These are phyloP conservation scores for Iguana delicatissima DNA, from an alignment of 2,797 vertebrate species.

Conservation along the genomic window DNA sequence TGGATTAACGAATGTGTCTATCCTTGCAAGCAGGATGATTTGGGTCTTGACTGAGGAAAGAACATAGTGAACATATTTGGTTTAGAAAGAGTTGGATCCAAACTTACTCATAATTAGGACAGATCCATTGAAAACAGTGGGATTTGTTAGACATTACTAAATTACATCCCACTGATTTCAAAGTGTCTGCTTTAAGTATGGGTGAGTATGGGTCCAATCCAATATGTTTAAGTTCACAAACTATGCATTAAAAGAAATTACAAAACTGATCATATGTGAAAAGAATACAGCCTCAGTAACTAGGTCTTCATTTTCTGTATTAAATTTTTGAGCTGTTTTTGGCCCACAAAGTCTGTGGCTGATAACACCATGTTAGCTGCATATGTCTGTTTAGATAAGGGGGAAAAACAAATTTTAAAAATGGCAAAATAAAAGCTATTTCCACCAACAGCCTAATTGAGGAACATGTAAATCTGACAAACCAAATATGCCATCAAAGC, in stretches of 20 bases:
- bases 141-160: not conserved
- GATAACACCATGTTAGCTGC: slow-evolving; percentile 15
- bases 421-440: slow-evolving; percentile 47
- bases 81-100: not conserved
- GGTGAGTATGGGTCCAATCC: not conserved
- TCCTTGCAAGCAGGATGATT: not conserved
- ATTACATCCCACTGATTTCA: no score
- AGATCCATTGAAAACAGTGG: not conserved
- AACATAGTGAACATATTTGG: not conserved
- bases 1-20: not conserved
- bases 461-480: slow-evolving; percentile 20
- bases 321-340: not conserved
- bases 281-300: not conserved
- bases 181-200: not conserved
- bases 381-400: slow-evolving; percentile 47
- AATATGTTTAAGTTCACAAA: not conserved
- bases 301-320: not conserved
- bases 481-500: slow-evolving; percentile 32
- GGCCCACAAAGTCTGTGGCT: slow-evolving; percentile 29
- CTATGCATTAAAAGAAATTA: not conserved
- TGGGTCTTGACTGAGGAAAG: not conserved
- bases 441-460: slow-evolving; percentile 16
- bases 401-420: slow-evolving; percentile 34
- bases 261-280: not conserved
- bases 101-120: not conserved